Evolutionary conservation across 2,888 invertebrate species (phyloP).

Genomic region (Cotesia congregata): DNA sequence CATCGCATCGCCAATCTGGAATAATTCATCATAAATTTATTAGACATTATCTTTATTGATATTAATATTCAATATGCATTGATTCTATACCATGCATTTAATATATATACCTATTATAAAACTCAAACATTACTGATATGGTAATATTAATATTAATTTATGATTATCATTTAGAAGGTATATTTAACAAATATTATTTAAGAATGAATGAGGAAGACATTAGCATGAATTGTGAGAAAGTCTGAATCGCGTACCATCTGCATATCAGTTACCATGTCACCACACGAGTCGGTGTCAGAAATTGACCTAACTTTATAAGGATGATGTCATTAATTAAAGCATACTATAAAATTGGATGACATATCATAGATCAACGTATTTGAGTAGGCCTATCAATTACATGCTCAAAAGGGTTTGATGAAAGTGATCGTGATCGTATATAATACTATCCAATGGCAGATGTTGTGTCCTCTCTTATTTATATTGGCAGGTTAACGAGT

Average conservation of each 20-base stretch:
- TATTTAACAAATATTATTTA: neutral
- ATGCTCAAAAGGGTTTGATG: neutral
- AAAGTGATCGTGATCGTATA: conserved; percentile 9
- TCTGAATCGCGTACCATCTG: conserved; percentile 20
- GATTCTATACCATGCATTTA: neutral
- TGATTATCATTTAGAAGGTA: conserved; percentile 1
- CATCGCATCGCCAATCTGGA: conserved; percentile 73
- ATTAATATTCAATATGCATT: neutral
- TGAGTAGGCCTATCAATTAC: conserved; percentile 14
- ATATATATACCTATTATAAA: neutral
- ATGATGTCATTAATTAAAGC: conserved; percentile 69
- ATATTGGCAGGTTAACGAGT: conserved; percentile 10
- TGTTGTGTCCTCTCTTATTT: neutral
- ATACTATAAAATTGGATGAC: conserved; percentile 51
- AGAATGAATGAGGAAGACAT: conserved; percentile 1
- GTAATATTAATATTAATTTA: neutral
- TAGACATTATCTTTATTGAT: neutral
- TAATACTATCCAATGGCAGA: neutral
- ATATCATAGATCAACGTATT: conserved; percentile 15
- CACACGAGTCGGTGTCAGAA: conserved; percentile 56
- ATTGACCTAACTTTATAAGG: conserved; percentile 66
- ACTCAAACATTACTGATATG: too few relatives aligned
- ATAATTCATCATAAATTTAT: conserved; percentile 32
- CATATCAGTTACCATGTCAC: conserved; percentile 14
- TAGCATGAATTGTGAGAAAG: conserved; percentile 9